Conservation (phyloP, 1,140 invertebrate genomes). For the Bombus superbus region DNA sequence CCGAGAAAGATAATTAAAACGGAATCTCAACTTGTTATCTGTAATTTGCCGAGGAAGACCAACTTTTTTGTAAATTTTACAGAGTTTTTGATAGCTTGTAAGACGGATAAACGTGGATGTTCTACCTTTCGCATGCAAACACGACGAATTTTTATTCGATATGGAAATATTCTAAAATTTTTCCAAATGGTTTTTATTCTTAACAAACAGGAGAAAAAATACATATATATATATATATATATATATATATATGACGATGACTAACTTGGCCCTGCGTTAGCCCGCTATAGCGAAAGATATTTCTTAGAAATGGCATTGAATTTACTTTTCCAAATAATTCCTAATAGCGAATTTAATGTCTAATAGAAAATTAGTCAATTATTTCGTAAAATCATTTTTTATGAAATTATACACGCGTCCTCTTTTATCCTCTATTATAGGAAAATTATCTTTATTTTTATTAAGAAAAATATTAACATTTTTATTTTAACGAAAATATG, state of each 20-base stretch:
- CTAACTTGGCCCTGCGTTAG: not conserved
- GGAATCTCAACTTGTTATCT: not conserved
- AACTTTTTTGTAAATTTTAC: constrained; percentile 7
- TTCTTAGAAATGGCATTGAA: not conserved
- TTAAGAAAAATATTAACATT: too few species aligned
- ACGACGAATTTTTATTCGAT: not conserved
- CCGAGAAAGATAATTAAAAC: too few species aligned
- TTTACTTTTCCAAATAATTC: not conserved
- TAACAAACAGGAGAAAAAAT: not conserved
- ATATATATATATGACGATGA: not conserved
- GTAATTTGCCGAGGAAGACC: not conserved
- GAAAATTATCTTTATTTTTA: too few species aligned
- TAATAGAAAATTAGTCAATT: too few species aligned
- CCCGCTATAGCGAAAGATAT: not conserved
- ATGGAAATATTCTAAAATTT: not conserved
- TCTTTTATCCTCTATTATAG: too few species aligned
- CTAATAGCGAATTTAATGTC: too few species aligned
- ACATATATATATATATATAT: too few species aligned
- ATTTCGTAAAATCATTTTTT: too few species aligned
- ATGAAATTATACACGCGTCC: not conserved
- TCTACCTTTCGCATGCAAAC: not conserved
- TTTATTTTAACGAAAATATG: too few species aligned
- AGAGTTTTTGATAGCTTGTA: not conserved
- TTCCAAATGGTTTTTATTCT: not conserved
- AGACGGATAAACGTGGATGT: not conserved